Base-by-base conservation (phyloP, 2,797 vertebrate genomes). In the Sphenopsis melanotis region DNA sequence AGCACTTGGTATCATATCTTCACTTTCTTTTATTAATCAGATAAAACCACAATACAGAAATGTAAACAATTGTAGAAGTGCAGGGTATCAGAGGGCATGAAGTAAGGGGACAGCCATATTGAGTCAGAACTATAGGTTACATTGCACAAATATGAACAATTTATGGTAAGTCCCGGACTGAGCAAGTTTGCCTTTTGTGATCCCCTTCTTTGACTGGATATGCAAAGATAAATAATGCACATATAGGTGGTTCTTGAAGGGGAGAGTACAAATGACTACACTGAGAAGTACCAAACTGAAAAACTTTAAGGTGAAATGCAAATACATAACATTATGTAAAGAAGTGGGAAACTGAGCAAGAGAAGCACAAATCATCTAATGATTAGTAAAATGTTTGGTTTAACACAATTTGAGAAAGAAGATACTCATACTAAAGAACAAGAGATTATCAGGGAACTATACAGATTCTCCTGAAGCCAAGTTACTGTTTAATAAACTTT, bases 371-470 rank as follows among this genome's bases (percentile, higher is more conserved):
- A 69, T 59, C 41, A 76, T 37, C 32, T 66, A 41, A 61, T 32
- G 20, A 80, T 72, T 29, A 71, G 18, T 50, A 49, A 75, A 86
- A 46, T 8, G 8, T 27, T 53, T 80, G 19, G 21, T 69, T 78
- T 70, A 79, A 68, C 36, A 53, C 22, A 24, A 74, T 72, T 49
- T 53, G 26, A 71, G 52, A 89, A 92, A 75, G 60, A 85, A 90
- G 34, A 27, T 49, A 56, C 21, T 77, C 4, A 5, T 34, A 52
- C 2, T 46, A 64, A 84, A 70, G 29, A 91, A 41, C 4, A 39
- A 42, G 24, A 19, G 17, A 53, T 71, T 53, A 87, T 34, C 41
- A 34, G 22, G 32, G 15, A 78, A 59, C 17, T 47, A 29, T 13
- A 82, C 37, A 66, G 15, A 37, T 30, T 83, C 17, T 83, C 53